phyloP scores from a whole-genome alignment of 2,888 invertebrate genomes.

The Cheilosia grossa region DNA sequence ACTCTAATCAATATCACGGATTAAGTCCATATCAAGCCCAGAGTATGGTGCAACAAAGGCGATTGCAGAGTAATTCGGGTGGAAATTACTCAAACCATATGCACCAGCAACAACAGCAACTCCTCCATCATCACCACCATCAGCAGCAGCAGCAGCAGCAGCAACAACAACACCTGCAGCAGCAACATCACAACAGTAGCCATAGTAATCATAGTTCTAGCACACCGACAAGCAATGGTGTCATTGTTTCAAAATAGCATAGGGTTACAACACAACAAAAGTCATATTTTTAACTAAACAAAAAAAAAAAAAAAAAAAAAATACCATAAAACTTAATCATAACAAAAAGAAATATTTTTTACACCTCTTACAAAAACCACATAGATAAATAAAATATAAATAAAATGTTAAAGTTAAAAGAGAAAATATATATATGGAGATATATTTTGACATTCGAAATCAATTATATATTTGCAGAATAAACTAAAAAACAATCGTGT shows the following conservation, averaged over 20 bases:
- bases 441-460: slow-evolving; percentile 71
- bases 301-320: slow-evolving; percentile 41
- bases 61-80: slow-evolving; percentile 49
- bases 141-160: slow-evolving; percentile 67
- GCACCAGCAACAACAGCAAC: slow-evolving; percentile 66
- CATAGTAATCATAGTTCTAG: slow-evolving; percentile 66
- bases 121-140: slow-evolving; percentile 61
- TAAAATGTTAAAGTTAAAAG: slow-evolving; percentile 63
- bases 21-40: slow-evolving; percentile 70
- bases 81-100: slow-evolving; percentile 66
- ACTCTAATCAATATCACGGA: slow-evolving; percentile 72
- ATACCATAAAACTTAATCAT: slow-evolving; percentile 34
- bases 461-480: slow-evolving; percentile 64
- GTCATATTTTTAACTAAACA: slow-evolving; percentile 75
- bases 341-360: slow-evolving; percentile 62
- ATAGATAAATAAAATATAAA: slow-evolving; percentile 66
- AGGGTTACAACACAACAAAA: slow-evolving; percentile 75
- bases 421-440: slow-evolving; percentile 44
- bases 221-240: slow-evolving; percentile 74
- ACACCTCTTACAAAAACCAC: slow-evolving; percentile 71
- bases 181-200: slow-evolving; percentile 63
- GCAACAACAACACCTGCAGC: slow-evolving; percentile 50
- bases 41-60: slow-evolving; percentile 65
- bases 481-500: slow-evolving; percentile 69
- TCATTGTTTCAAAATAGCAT: slow-evolving; percentile 76